phyloP scores from a whole-genome alignment of 1,140 invertebrate species.

The Aphelenchoides fujianensis region DNA sequence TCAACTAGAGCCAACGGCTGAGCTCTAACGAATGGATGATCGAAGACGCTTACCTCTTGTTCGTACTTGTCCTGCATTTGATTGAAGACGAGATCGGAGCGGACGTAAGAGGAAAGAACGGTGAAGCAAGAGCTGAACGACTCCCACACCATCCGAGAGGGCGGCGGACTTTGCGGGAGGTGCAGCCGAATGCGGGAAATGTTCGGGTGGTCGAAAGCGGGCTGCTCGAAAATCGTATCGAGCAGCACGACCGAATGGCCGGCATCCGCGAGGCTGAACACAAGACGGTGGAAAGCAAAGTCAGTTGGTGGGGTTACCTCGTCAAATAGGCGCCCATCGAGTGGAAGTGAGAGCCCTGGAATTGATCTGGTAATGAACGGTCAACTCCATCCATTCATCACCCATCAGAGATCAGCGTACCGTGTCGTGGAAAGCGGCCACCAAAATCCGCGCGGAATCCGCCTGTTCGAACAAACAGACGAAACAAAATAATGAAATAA shows the following conservation, averaged over 20 bases:
- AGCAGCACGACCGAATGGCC: background rate
- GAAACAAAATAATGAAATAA: background rate
- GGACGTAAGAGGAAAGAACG: background rate
- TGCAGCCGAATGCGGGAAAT: background rate
- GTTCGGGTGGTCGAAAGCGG: background rate
- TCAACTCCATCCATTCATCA: background rate
- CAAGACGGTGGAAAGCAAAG: background rate
- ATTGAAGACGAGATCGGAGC: conserved; percentile 3
- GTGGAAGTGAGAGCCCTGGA: background rate
- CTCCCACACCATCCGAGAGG: too few species aligned
- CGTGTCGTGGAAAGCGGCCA: background rate
- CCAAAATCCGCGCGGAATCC: background rate
- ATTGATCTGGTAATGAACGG: background rate
- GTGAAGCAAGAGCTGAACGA: too few species aligned
- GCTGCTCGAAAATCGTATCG: background rate
- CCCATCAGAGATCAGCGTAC: background rate
- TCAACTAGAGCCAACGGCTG: background rate
- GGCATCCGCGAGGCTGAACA: background rate
- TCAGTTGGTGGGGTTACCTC: background rate
- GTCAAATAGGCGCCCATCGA: background rate
- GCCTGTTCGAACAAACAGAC: background rate
- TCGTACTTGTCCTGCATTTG: background rate
- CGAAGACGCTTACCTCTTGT: background rate
- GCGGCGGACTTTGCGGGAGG: too few species aligned
- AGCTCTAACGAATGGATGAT: background rate